Conservation (phyloP, 23 tunicate genomes). For the Ascidia mentula region DNA sequence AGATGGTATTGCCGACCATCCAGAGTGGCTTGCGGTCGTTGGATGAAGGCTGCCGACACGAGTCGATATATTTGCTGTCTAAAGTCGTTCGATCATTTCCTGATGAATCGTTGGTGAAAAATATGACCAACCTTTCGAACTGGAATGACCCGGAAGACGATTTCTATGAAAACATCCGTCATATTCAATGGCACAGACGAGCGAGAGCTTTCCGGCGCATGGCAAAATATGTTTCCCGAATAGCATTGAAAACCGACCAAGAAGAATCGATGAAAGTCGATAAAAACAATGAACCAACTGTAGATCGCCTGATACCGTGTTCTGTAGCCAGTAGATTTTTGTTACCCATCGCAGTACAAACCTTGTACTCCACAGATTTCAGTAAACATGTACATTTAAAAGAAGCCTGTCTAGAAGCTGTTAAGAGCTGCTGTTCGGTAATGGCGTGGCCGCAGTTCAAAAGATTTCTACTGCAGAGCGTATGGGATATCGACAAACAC, state of each 20-base stretch:
- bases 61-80: slow-evolving; percentile 51
- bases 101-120: slow-evolving; percentile 31
- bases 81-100: slow-evolving; percentile 49
- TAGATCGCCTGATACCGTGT: slow-evolving; percentile 11
- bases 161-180: slow-evolving; percentile 67
- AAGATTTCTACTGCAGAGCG: slow-evolving; percentile 36
- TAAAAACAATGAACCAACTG: slow-evolving; percentile 1
- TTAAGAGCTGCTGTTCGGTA: slow-evolving; percentile 38
- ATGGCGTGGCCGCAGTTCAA: slow-evolving; percentile 72
- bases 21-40: slow-evolving; percentile 40
- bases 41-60: slow-evolving; percentile 58
- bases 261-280: neutral
- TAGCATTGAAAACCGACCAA: neutral
- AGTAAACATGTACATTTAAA: slow-evolving; percentile 28
- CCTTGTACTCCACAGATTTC: slow-evolving; percentile 38
- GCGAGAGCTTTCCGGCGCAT: slow-evolving; percentile 62
- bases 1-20: slow-evolving; percentile 45
- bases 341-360: slow-evolving; percentile 69
- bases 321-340: slow-evolving; percentile 41
- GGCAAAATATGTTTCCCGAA: slow-evolving; percentile 32
- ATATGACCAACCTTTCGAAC: slow-evolving; percentile 39
- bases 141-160: slow-evolving; percentile 63
- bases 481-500: slow-evolving; percentile 21
- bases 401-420: slow-evolving; percentile 70
- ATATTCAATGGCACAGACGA: slow-evolving; percentile 74